Evolutionary conservation across 2,113 vertebrate species (phyloP).

Genomic region (Megaleporinus macrocephalus): DNA sequence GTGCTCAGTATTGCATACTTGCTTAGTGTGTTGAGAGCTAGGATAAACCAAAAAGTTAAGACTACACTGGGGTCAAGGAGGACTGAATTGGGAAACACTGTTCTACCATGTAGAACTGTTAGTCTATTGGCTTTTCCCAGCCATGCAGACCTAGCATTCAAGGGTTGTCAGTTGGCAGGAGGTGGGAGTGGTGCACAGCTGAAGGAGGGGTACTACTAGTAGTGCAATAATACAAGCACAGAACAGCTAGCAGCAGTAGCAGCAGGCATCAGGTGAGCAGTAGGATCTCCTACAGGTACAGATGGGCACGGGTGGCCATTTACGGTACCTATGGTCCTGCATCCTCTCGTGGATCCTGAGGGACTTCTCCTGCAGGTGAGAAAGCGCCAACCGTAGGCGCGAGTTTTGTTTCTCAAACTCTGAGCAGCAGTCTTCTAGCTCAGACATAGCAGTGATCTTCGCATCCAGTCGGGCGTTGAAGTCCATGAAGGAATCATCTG

Average conservation of each 20-base stretch:
- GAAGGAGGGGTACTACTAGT: neutral
- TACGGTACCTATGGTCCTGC: conserved; percentile 87
- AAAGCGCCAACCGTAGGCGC: conserved; percentile 67
- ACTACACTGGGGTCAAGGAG: no score
- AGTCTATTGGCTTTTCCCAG: neutral
- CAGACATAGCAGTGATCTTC: conserved; percentile 46
- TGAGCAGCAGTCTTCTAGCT: conserved; percentile 54
- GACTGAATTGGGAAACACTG: neutral
- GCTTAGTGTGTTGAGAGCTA: no score
- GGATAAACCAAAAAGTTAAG: neutral
- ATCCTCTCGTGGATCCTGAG: conserved; percentile 78
- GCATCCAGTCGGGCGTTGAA: conserved; percentile 57
- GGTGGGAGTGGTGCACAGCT: no score
- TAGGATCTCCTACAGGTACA: conserved; percentile 44
- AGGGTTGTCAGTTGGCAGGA: neutral
- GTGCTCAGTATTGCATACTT: no score
- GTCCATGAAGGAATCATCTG: conserved; percentile 60
- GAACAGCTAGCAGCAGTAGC: neutral
- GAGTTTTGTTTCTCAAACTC: conserved; percentile 68
- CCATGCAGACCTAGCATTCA: neutral
- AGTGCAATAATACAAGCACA: neutral
- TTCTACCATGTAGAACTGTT: neutral
- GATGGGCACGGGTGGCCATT: neutral
- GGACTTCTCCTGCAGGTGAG: conserved; percentile 78
- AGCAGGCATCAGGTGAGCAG: conserved; percentile 20